Evolutionary conservation across 2,113 vertebrate genomes (phyloP), one percentile per base, ranked within the genome.

Genomic region (Irena cyanogastra): DNA sequence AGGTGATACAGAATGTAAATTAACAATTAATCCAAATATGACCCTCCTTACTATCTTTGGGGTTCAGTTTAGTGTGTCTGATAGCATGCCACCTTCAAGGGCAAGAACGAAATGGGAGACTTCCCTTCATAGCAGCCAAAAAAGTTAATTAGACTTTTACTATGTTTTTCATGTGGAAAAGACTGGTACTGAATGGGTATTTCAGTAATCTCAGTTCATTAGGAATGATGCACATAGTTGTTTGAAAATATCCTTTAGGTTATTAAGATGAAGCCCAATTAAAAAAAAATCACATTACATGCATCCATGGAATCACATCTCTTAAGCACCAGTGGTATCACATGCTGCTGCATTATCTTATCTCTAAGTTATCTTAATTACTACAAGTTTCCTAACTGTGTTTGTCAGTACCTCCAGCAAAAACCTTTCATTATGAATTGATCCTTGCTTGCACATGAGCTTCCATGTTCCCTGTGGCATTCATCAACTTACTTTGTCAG

Each of bases 341-440:
- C 28, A 5, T 82, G 41, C 50, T 77, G 44, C 37, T 45, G 41
- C 71, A 60, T 68, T 54, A 77, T 23, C 50, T 75, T 61, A 66
- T 78, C 82, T 72, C 19, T 71, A 57, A 88, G 37, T 60, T 37
- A 77, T 90, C 81, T 65, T 69, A 83, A 88, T 93, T 90, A 30
- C 33, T 90, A 65, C 70, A 80, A 33, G 33, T 88, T 90, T 92
- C 37, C 30, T 30, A 60, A 8, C 28, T 41, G 12, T 30, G 22
- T 94, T 68, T 84, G 52, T 90, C 54, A 83, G 53, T 88, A 83
- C 63, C 49, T 96, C 37, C 63, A 74, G 85, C 63, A 88, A 94
- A 94, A 77, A 3, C 11, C 52, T 92, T 74, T 57, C 49, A 44
- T 86, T 92, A 44, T 79, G 60, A 85, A 79, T 93, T 76, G 87